Conservation (phyloP, 2,888 invertebrate genomes). For the Scaptomyza flava region DNA sequence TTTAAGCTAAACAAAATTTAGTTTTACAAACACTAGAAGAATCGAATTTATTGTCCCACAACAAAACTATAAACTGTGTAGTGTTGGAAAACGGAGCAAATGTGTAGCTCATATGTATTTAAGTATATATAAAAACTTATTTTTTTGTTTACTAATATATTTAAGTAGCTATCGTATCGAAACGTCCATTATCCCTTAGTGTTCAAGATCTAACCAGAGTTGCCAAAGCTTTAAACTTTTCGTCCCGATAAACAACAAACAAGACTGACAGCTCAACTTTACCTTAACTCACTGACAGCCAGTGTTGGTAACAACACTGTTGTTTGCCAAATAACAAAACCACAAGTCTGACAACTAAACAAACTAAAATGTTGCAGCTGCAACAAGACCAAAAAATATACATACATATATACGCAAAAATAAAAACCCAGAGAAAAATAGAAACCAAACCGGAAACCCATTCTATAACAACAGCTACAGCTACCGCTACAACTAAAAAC, state of each 20-base stretch:
- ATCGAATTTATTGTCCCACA: constrained; percentile 10
- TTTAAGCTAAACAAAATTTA: constrained; percentile 48
- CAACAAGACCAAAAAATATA: constrained; percentile 7
- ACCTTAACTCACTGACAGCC: constrained; percentile 1
- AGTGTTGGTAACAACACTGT: constrained; percentile 41
- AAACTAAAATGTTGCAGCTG: constrained; percentile 51
- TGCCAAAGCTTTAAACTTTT: constrained; percentile 18
- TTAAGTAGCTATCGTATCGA: constrained; percentile 40
- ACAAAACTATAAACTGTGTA: constrained; percentile 39
- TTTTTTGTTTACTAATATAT: constrained; percentile 31
- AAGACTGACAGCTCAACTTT: constrained; percentile 10
- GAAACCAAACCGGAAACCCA: constrained; percentile 21
- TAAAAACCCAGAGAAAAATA: not conserved
- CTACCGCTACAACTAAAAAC: constrained; percentile 29
- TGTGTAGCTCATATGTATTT: constrained; percentile 20
- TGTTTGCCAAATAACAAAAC: constrained; percentile 43
- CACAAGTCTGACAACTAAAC: constrained; percentile 55
- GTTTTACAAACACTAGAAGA: constrained; percentile 20
- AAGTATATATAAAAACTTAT: constrained; percentile 7
- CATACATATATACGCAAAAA: not conserved
- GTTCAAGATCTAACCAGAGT: constrained; percentile 15
- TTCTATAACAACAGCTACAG: constrained; percentile 31
- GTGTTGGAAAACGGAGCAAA: constrained; percentile 33
- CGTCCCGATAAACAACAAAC: not conserved
- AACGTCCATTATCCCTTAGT: constrained; percentile 36